Conservation (phyloP, 2,888 invertebrate species). For the Epiblema foenella region DNA sequence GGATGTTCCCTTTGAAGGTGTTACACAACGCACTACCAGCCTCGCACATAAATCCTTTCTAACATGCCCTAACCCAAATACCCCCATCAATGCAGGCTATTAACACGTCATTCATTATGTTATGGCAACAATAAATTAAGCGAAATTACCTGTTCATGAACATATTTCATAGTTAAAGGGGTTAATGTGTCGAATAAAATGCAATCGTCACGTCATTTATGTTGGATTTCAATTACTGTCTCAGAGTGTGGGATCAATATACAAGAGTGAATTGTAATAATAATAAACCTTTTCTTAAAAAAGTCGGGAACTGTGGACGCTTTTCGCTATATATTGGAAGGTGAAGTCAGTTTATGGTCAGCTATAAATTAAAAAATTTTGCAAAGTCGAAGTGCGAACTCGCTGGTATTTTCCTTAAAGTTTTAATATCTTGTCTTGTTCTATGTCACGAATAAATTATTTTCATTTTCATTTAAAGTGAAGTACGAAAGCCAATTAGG, state of each 20-base stretch:
- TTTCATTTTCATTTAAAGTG: no score
- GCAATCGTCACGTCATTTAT: conserved; percentile 1
- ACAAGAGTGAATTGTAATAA: not conserved
- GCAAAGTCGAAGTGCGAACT: no score
- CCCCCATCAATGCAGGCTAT: conserved; percentile 28
- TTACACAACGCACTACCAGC: conserved; percentile 30
- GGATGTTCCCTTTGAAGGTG: conserved; percentile 39
- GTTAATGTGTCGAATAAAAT: conserved; percentile 28
- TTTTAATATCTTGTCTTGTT: no score
- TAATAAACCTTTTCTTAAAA: no score
- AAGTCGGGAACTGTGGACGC: no score
- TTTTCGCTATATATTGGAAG: no score
- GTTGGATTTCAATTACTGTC: conserved; percentile 14
- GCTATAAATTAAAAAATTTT: no score
- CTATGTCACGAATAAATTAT: no score
- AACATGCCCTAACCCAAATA: conserved; percentile 41
- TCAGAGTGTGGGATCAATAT: conserved; percentile 5
- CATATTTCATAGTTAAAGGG: conserved; percentile 26
- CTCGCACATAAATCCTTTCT: conserved; percentile 35
- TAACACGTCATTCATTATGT: conserved; percentile 30
- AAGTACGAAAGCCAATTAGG: no score
- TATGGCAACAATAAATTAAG: conserved; percentile 38
- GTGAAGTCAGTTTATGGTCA: no score
- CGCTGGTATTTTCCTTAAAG: no score
- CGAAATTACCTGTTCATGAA: conserved; percentile 27